Evolutionary conservation across 1,140 invertebrate genomes (phyloP), one percentile per base, ranked within the genome.

Genomic region (Zaprionus camerounensis): DNA sequence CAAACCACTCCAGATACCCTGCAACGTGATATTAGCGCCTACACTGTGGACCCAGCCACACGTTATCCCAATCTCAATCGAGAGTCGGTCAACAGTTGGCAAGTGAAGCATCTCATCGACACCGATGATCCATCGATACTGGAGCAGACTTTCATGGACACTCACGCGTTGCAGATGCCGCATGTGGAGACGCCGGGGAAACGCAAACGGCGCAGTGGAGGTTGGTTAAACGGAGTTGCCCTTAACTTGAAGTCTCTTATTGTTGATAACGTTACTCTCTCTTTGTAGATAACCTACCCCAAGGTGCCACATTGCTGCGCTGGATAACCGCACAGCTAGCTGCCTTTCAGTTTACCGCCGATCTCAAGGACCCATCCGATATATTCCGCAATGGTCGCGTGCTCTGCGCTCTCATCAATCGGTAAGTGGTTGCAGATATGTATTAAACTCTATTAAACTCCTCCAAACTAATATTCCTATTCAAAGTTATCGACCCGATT

Each of bases 1-100:
- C 99, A 99, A 95, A 99, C 98, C 0, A 99, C 98, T 0, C 98
- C 98, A 0, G 98, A 99, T 92, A 99, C 99, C 92, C 94, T 99
- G 20, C 96, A 97, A 83, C 96, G 98, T 84, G 97, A 99, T 93
- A 96, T 96, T 81, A 95, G 95, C 61, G 94, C 96, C 5, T 99
- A 99, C 93, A 98, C 97, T 0, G 93, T 99, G 4, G 98, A 99
- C 93, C 98, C 98, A 4, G 95, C 96, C 44, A 98, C 97, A 20
- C 94, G 97, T 76, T 96, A 96, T 90, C 94, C 94, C 0, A 95
- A 95, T 81, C 91, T 96, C 12, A 96, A 96, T 91, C 93, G 94
- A 12, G 93, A 87, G 2, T 93, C 94, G 3, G 94, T 94, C 70
- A 91, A 94, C 73, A 83, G 87, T 31, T 92, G 84, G 77, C 96